Base-by-base conservation (phyloP, 2,797 vertebrate genomes). In the Graptemys geographica region DNA sequence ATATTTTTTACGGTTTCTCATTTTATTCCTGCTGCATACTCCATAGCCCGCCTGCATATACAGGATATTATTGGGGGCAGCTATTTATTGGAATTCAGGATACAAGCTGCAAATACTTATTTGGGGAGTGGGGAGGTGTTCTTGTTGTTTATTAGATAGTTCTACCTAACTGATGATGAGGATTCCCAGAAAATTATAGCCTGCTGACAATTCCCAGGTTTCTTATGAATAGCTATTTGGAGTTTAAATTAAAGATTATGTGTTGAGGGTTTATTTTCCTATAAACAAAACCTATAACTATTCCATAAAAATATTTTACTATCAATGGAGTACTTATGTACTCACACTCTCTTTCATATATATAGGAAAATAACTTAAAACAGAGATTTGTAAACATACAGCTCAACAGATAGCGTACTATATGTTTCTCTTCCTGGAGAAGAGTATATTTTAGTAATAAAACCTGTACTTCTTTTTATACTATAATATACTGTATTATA, bases 381-480 rank as follows among this genome's bases (percentile, higher is more conserved):
- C 8, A 12, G 2, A 47, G 65, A 76, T 52, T 78, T 78, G 41
- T 69, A 57, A 52, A 81, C 21, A 78, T 27, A 13, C 4, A 76
- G 69, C 18, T 79, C 1, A 11, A 0, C 23, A 47, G 15, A 10
- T 27, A 8, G 5, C 27, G 83, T 8, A 37, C 13, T 3, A 7
- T 3, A 15, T 9, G 8, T 57, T 37, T 49, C 37, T 81, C 80
- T 44, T 49, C 37, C 10, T 28, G 44, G 23, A 65, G 8, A 27
- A 10, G 86, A 76, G 15, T 65, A 31, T 16, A n/a, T 23, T 62
- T 83, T 37, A 78, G n/a, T 6, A 89, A 65, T 49, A 74, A 76
- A 89, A 8, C 2, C 5, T 33, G 16, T 59, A 79, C 74, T 62
- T 25, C 21, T 55, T 55, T 23, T 33, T n/a, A 62, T 65, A 76